A percentile compares a stretch with the other conserved stretches of the same genome.
These are phyloP conservation scores for Anarhynchus alexandrinus DNA, from an alignment of 2,113 vertebrate genomes.

Conservation along the genomic window DNA sequence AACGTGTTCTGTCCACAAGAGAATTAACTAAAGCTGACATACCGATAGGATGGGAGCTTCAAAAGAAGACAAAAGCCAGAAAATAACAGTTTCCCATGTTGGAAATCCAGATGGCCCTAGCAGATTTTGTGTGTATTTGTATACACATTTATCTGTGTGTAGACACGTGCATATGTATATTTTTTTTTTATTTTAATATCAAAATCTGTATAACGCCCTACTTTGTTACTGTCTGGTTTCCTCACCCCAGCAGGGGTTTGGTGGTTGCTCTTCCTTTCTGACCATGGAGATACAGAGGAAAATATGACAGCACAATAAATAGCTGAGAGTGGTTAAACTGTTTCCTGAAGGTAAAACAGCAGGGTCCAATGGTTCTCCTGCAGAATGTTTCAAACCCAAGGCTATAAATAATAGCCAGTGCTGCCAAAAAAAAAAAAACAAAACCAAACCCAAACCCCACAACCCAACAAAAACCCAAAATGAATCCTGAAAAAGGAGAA, in stretches of 20 bases:
- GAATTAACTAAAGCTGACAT: neutral
- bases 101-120: conserved; percentile 27
- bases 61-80: conserved; percentile 1
- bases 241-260: neutral
- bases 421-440: neutral
- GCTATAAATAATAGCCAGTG: neutral
- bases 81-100: neutral
- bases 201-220: neutral
- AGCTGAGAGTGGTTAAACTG: conserved; percentile 21
- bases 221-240: neutral
- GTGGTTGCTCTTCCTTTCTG: neutral
- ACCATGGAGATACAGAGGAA: neutral
- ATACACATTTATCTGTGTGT: neutral
- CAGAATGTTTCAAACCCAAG: conserved; percentile 9
- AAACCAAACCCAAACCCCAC: neutral
- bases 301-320: conserved; percentile 19
- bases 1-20: neutral
- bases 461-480: neutral
- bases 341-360: conserved; percentile 43
- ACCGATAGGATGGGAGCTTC: neutral
- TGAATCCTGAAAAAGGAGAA: neutral
- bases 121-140: conserved; percentile 35
- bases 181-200: neutral
- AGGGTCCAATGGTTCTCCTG: neutral
- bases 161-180: neutral